A percentile compares a stretch with the other conserved stretches of the same genome.
These are phyloP conservation scores for Druceiella hillmani DNA, from an alignment of 2,888 invertebrate genomes.

Conservation along the genomic window DNA sequence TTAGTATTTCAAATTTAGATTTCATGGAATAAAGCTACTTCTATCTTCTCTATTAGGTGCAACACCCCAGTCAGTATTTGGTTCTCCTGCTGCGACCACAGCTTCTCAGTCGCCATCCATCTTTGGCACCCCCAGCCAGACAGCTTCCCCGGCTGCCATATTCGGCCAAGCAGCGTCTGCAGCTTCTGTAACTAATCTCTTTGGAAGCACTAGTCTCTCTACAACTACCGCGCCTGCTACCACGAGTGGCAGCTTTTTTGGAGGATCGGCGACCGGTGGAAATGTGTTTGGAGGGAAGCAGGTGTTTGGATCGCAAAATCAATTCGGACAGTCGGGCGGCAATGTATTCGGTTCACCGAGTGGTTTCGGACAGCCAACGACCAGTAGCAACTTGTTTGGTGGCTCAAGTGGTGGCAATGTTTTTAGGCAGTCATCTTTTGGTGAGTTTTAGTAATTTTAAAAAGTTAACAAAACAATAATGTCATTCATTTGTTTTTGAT, in stretches of 20 bases:
- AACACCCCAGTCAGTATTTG: conserved; percentile 21
- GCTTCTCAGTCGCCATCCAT: conserved; percentile 5
- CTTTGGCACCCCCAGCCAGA: conserved; percentile 13
- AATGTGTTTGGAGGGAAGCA: conserved; percentile 6
- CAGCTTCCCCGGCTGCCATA: conserved; percentile 1
- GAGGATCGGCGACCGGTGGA: conserved; percentile 33
- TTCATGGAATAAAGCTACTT: too few species aligned
- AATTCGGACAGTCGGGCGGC: conserved; percentile 12
- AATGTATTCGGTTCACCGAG: conserved; percentile 39
- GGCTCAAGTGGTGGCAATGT: conserved; percentile 31
- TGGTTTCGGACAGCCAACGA: conserved; percentile 35
- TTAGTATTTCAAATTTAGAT: too few species aligned
- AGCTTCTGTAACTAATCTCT: conserved; percentile 36
- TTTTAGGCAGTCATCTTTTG: conserved; percentile 39
- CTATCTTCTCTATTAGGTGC: conserved; percentile 11
- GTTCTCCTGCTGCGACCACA: conserved; percentile 29
- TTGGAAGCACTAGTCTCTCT: conserved; percentile 44
- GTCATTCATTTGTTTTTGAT: too few species aligned
- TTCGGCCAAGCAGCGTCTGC: conserved; percentile 28
- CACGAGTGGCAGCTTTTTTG: conserved; percentile 37
- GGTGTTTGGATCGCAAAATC: neutral
- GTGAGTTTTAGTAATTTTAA: conserved; percentile 26
- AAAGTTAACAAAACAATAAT: conserved; percentile 42
- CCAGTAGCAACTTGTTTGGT: conserved; percentile 34
- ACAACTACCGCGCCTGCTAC: conserved; percentile 36